Evolutionary conservation across 2,113 vertebrate species (phyloP), one percentile per base, ranked within the genome.

Genomic region (Paradisaea rubra): DNA sequence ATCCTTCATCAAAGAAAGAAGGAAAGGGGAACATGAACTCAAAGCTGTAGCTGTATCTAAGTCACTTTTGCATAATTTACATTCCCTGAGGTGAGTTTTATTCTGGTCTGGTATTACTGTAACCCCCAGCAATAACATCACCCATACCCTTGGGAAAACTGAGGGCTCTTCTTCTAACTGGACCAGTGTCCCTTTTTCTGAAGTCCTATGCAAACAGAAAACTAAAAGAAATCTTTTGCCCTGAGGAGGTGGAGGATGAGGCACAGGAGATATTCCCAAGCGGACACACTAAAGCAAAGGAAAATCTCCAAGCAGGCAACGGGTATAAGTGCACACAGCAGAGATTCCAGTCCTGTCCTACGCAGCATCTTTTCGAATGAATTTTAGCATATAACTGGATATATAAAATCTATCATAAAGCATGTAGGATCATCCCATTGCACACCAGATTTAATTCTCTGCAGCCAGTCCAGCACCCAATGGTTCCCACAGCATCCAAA

Each of bases 261-360:
- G 56, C 42, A 77, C 18, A 78, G 72, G 31, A 72, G 17, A 37
- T 35, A 21, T 39, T 54, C 47, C 60, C 15, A 31, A 24, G 28
- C 21, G 14, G 39, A 35, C 22, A 23, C 14, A 5, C 18, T 49
- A 60, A 45, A 74, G 28, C 17, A 39, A 64, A 86, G 49, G 28
- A 56, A 60, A 74, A 70, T 41, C 42, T 57, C 19, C 41, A 60
- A 42, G 35, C 31, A 60, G 60, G 35, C 17, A 69, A 20, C 0
- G 0, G 8, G 6, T 0, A 0, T 28, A 74, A 49, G 7, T 5
- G 8, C 33, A 41, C 35, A 23, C 1, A 1, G 22, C n/a, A 84
- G 37, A 57, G 5, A n/a, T 74, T 64, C 61, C 24, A 56, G 8
- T 45, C 44, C 57, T 57, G 17, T 12, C 4, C 0, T 33, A 12